A percentile compares a stretch with the other conserved stretches of the same genome.
phyloP scores from a whole-genome alignment of 1,140 invertebrate species.

The Acromyrmex echinatior region DNA sequence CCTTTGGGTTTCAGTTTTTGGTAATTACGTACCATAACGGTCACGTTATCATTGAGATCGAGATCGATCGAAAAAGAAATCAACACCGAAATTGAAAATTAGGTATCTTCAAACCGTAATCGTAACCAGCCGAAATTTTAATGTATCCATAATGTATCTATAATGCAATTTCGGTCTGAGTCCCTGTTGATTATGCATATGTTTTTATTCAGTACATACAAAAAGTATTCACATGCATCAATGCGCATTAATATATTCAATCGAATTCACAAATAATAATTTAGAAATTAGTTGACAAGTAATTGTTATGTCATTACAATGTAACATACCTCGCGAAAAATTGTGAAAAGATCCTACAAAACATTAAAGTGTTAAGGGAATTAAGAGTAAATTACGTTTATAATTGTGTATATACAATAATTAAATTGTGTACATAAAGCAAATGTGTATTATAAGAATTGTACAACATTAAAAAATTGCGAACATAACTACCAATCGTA shows the following conservation, averaged over 20 bases:
- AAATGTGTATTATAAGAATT: constrained; percentile 14
- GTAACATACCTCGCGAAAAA: constrained; percentile 12
- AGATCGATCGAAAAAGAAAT: no score
- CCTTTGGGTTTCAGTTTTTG: no score
- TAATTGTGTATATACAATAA: constrained; percentile 12
- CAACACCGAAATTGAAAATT: no score
- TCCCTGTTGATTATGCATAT: background rate
- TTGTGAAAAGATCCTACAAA: constrained; percentile 30
- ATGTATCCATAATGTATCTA: no score
- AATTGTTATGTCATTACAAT: background rate
- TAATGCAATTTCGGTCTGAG: no score
- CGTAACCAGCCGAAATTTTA: no score
- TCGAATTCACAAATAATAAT: constrained; percentile 34
- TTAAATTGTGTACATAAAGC: constrained; percentile 21
- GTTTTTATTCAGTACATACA: background rate
- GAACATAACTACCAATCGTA: background rate
- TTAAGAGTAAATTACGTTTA: constrained; percentile 33
- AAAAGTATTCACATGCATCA: background rate
- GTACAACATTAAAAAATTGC: constrained; percentile 19
- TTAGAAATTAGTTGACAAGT: constrained; percentile 17
- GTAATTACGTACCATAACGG: no score
- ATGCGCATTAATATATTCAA: background rate
- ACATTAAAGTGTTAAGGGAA: constrained; percentile 11
- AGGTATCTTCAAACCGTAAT: no score
- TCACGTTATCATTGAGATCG: no score